Percentiles rank a stretch among this genome's conserved stretches.
These are phyloP conservation scores for Megastigmus dorsalis DNA, from an alignment of 2,888 invertebrate species.

Conservation along the genomic window DNA sequence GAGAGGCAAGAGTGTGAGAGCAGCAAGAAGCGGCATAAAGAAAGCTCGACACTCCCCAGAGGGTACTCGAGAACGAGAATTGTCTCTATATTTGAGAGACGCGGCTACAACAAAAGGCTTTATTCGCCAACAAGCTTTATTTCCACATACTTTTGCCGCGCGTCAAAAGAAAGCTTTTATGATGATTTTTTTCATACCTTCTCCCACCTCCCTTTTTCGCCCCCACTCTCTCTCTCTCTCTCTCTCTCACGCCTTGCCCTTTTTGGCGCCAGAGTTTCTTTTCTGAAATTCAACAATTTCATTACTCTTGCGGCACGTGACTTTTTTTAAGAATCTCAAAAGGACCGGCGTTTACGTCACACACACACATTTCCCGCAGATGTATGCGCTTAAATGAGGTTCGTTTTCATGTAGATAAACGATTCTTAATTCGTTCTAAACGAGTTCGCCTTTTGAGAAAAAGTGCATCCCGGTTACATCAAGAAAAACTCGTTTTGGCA, in stretches of 20 bases:
- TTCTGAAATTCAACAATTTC: conserved; percentile 40
- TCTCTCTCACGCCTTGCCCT: background rate
- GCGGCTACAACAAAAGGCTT: conserved; percentile 7
- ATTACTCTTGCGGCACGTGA: background rate
- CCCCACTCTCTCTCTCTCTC: conserved; percentile 5
- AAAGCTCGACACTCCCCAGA: conserved; percentile 29
- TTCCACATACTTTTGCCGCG: background rate
- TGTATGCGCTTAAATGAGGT: too few relatives aligned
- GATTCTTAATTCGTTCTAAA: too few relatives aligned
- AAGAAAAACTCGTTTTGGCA: too few relatives aligned
- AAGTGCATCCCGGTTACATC: too few relatives aligned
- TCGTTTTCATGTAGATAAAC: too few relatives aligned
- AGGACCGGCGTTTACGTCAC: too few relatives aligned
- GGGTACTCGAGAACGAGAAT: conserved; percentile 22
- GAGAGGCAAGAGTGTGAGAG: too few relatives aligned
- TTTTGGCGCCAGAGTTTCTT: conserved; percentile 18
- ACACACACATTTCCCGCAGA: too few relatives aligned
- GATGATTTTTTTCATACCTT: background rate
- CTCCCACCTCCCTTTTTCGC: conserved; percentile 6
- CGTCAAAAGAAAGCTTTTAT: background rate
- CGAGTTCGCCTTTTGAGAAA: too few relatives aligned
- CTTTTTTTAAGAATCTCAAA: conserved; percentile 35
- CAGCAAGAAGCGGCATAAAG: background rate
- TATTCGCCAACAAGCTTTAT: conserved; percentile 15
- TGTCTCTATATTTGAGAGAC: conserved; percentile 30